Evolutionary conservation across 2,113 vertebrate species (phyloP).

Genomic region (Lota lota): DNA sequence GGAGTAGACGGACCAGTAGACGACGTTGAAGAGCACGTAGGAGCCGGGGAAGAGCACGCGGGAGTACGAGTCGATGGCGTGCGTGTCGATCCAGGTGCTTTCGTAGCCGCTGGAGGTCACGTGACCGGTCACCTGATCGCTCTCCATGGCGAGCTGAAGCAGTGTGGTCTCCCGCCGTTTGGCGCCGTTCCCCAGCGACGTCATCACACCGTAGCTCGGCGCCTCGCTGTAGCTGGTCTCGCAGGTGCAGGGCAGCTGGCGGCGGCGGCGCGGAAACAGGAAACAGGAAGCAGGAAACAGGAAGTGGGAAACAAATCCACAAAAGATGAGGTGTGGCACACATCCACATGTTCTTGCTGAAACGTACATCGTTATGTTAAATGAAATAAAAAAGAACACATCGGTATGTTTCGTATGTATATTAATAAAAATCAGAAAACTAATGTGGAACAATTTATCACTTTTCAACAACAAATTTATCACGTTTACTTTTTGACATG

Average conservation of each 20-base stretch:
- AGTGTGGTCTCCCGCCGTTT: slow-evolving; percentile 78
- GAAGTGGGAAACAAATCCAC: no score
- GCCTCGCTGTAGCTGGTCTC: slow-evolving; percentile 81
- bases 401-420: no score
- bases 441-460: no score
- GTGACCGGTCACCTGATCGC: slow-evolving; percentile 72
- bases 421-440: no score
- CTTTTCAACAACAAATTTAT: no score
- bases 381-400: no score
- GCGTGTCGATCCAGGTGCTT: slow-evolving; percentile 86
- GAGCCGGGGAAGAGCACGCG: slow-evolving; percentile 87
- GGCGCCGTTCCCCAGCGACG: slow-evolving; percentile 73
- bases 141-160: slow-evolving; percentile 80
- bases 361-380: no score
- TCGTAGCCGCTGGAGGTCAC: slow-evolving; percentile 74
- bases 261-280: no score
- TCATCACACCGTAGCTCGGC: slow-evolving; percentile 64
- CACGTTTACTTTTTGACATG: no score
- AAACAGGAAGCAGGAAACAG: no score
- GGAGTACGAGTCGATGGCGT: slow-evolving; percentile 91
- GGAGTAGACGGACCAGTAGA: slow-evolving; percentile 94
- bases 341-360: no score
- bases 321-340: no score
- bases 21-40: slow-evolving; percentile 89
- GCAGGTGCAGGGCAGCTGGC: slow-evolving; percentile 82